Conservation (phyloP, 2,888 invertebrate genomes). For the Argyra leucocephala region DNA sequence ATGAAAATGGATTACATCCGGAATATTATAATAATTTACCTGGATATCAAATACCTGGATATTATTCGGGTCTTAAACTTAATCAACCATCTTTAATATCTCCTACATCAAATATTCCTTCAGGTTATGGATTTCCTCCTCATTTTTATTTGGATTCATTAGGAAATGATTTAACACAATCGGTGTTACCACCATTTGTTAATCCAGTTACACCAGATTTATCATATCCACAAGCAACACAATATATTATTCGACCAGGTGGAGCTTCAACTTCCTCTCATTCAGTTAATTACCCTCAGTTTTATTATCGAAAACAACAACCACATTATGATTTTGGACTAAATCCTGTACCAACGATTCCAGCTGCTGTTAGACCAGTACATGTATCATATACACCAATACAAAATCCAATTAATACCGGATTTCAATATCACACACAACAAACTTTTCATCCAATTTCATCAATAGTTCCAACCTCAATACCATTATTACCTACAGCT, state of each 20-base stretch:
- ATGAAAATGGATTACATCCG: conserved; percentile 14
- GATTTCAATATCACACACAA: conserved; percentile 23
- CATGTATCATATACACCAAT: conserved; percentile 19
- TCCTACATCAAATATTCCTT: background rate
- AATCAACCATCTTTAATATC: too few relatives aligned
- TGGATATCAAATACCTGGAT: conserved; percentile 14
- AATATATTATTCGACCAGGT: conserved; percentile 36
- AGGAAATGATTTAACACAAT: background rate
- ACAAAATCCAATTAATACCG: conserved; percentile 25
- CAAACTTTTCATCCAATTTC: background rate
- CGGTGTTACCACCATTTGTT: background rate
- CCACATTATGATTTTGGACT: conserved; percentile 16
- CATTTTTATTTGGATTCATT: background rate
- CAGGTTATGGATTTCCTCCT: background rate
- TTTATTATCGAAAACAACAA: conserved; percentile 30
- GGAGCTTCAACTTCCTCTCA: conserved; percentile 37
- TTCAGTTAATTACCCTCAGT: conserved; percentile 37
- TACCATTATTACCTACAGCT: conserved; percentile 17
- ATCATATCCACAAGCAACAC: conserved; percentile 20
- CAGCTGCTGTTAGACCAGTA: conserved; percentile 16
- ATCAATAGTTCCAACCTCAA: conserved; percentile 15
- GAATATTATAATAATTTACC: conserved; percentile 13
- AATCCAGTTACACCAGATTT: background rate
- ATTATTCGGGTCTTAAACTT: too few relatives aligned
- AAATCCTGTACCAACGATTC: conserved; percentile 15